phyloP scores from a whole-genome alignment of 2,113 vertebrate genomes.

The Dromaius novaehollandiae region DNA sequence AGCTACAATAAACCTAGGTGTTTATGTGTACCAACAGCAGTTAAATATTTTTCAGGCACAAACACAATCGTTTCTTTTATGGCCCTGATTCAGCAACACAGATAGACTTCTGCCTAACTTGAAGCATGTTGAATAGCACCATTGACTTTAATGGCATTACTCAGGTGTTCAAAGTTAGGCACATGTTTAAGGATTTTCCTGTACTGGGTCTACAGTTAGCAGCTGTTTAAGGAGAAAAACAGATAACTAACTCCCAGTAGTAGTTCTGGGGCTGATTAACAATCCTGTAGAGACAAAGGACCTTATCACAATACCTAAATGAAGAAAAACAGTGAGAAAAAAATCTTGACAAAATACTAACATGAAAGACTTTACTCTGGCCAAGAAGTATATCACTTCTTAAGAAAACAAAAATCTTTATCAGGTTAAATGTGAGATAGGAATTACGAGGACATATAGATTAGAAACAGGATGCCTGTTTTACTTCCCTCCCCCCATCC shows the following conservation, averaged over 20 bases:
- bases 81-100: slow-evolving; percentile 20
- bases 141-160: not conserved
- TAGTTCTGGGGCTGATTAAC: not conserved
- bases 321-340: not conserved
- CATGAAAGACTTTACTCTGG: not conserved
- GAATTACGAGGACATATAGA: not conserved
- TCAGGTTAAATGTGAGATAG: not conserved
- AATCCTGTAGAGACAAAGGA: not conserved
- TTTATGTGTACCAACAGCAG: slow-evolving; percentile 15
- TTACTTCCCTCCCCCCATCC: not conserved
- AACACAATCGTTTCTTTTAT: slow-evolving; percentile 19
- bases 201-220: not conserved
- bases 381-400: not conserved
- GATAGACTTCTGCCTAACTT: slow-evolving; percentile 5
- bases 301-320: not conserved
- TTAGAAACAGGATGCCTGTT: not conserved
- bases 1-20: slow-evolving; percentile 6
- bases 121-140: not conserved
- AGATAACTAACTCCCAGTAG: not conserved
- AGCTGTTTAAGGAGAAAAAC: not conserved
- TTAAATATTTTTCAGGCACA: slow-evolving; percentile 33
- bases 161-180: not conserved
- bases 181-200: not conserved
- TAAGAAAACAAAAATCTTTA: not conserved
- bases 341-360: not conserved